These are phyloP conservation scores for Bubo bubo DNA, from an alignment of 2,113 vertebrate species.

Conservation along the genomic window DNA sequence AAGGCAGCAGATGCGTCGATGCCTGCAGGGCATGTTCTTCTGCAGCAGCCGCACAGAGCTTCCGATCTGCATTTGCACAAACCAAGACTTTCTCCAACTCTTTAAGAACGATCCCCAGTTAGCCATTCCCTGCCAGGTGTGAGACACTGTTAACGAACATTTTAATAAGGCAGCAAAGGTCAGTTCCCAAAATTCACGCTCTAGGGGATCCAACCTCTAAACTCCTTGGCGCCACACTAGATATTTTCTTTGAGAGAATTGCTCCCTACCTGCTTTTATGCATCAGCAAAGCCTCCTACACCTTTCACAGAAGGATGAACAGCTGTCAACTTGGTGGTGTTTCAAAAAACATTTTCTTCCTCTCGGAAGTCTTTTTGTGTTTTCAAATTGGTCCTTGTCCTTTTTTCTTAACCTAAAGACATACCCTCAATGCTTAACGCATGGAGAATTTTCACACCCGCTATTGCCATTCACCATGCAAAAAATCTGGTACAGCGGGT, in stretches of 20 bases:
- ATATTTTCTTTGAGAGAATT: background rate
- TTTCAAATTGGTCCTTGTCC: background rate
- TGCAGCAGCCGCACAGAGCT: background rate
- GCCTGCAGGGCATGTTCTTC: background rate
- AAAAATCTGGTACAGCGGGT: accelerated
- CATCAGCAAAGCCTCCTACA: background rate
- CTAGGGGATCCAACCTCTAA: background rate
- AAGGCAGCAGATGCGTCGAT: background rate
- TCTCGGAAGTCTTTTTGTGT: background rate
- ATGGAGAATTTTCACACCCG: background rate
- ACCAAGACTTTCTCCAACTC: background rate
- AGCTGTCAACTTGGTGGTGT: background rate
- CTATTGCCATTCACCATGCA: background rate
- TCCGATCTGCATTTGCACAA: background rate
- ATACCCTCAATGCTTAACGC: background rate
- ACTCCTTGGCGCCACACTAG: background rate
- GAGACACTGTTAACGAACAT: background rate
- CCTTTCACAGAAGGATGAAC: background rate
- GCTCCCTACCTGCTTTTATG: background rate
- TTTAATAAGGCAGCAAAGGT: background rate
- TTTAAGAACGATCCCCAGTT: background rate
- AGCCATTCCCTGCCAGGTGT: background rate
- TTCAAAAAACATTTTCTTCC: background rate
- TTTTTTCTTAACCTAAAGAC: background rate
- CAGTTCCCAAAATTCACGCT: background rate